Conservation (phyloP, 2,888 invertebrate genomes). For the Schizotus pectinicornis region DNA sequence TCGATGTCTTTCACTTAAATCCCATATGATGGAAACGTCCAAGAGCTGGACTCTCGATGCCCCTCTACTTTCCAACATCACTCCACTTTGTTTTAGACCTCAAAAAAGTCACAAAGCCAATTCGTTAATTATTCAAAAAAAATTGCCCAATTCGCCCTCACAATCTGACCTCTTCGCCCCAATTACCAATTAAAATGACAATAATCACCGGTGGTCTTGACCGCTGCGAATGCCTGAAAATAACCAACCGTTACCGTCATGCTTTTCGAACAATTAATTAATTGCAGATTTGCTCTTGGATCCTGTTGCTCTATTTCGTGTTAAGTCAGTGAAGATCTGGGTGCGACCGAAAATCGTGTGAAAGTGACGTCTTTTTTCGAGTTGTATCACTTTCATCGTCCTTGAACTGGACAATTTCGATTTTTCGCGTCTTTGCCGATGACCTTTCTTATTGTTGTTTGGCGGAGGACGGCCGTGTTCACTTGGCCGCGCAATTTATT, state of each 20-base stretch:
- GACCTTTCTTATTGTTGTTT: conserved; percentile 1
- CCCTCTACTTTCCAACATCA: conserved; percentile 37
- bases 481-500: background rate
- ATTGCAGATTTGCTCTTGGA: too few relatives aligned
- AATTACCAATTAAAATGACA: too few relatives aligned
- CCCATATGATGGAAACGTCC: conserved; percentile 38
- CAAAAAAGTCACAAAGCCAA: conserved; percentile 4
- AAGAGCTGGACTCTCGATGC: conserved; percentile 43
- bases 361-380: conserved; percentile 14
- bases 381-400: conserved; percentile 38
- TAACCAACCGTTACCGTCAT: too few relatives aligned
- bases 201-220: too few relatives aligned
- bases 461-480: background rate
- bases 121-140: too few relatives aligned
- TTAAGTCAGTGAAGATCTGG: background rate
- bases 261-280: too few relatives aligned
- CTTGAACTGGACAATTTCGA: conserved; percentile 30
- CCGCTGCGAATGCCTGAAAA: too few relatives aligned
- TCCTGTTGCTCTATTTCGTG: too few relatives aligned
- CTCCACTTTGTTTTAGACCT: background rate
- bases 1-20: conserved; percentile 55
- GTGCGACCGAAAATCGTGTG: conserved; percentile 16
- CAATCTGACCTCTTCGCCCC: too few relatives aligned
- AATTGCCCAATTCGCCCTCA: too few relatives aligned
- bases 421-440: conserved; percentile 9